Evolutionary conservation across 2,888 invertebrate genomes (phyloP).

Genomic region (Torymus aiolomorphi): DNA sequence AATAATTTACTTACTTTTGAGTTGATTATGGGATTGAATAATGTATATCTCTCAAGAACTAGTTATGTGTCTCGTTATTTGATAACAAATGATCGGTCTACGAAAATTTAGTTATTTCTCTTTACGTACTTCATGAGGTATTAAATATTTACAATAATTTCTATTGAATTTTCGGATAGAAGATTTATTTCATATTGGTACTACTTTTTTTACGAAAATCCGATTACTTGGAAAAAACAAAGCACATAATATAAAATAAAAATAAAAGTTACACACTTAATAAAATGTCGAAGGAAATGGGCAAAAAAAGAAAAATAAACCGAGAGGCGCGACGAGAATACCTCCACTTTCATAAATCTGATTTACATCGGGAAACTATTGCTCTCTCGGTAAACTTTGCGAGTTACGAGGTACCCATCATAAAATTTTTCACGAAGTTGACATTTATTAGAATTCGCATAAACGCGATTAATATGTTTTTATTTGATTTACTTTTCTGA

Average conservation of each 20-base stretch:
- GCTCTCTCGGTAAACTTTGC: slow-evolving; percentile 19
- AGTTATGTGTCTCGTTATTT: too few species aligned
- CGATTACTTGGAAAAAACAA: not conserved
- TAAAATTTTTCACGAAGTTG: slow-evolving; percentile 35
- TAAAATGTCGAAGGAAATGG: not conserved
- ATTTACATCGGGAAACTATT: slow-evolving; percentile 39
- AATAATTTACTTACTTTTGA: too few species aligned
- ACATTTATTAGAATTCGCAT: slow-evolving; percentile 26
- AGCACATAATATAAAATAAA: not conserved
- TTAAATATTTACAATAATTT: too few species aligned
- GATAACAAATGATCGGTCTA: too few species aligned
- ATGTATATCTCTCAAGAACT: too few species aligned
- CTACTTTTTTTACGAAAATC: too few species aligned
- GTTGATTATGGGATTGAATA: too few species aligned
- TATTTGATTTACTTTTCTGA: slow-evolving; percentile 15
- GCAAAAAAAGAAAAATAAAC: not conserved
- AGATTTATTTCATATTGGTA: too few species aligned
- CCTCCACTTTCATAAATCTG: slow-evolving; percentile 35
- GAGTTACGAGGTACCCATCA: slow-evolving; percentile 34
- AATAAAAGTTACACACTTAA: slow-evolving; percentile 4
- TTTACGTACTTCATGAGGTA: too few species aligned
- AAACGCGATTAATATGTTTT: slow-evolving; percentile 26
- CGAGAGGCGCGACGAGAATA: slow-evolving; percentile 10
- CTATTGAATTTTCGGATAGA: too few species aligned
- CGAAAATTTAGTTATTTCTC: too few species aligned